Evolutionary conservation across 2,113 vertebrate species (phyloP).

Genomic region (Murina feae): DNA sequence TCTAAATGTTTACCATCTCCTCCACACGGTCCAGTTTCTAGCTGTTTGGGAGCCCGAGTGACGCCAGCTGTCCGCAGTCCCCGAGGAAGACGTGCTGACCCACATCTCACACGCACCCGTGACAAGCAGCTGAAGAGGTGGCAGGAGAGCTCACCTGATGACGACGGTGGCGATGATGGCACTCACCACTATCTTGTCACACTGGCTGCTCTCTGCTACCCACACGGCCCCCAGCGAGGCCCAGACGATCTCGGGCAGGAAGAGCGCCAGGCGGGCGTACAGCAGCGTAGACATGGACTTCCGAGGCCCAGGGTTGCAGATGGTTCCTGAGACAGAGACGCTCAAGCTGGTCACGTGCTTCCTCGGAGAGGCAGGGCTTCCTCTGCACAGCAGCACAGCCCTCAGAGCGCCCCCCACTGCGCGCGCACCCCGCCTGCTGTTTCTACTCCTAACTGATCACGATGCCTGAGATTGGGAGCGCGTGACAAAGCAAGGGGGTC

Average conservation of each 20-base stretch:
- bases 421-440: accelerated
- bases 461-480: not conserved
- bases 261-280: constrained; percentile 90
- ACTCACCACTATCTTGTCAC: constrained; percentile 85
- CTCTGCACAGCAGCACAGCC: not conserved
- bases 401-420: accelerated
- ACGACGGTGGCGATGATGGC: constrained; percentile 87
- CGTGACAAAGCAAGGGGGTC: not conserved
- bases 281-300: constrained; percentile 91
- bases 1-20: not conserved
- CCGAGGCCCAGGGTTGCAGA: constrained; percentile 91
- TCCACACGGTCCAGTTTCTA: not conserved
- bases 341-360: not conserved
- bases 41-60: not conserved
- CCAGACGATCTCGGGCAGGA: constrained; percentile 92
- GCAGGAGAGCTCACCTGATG: constrained; percentile 83
- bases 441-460: accelerated
- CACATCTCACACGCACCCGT: not conserved
- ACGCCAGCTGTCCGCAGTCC: accelerated
- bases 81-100: not conserved
- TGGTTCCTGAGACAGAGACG: constrained; percentile 87
- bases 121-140: not conserved
- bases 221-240: constrained; percentile 90
- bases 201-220: constrained; percentile 87
- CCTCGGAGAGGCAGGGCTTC: not conserved